Conservation (phyloP, 2,797 vertebrate genomes). For the Florisuga fusca region DNA sequence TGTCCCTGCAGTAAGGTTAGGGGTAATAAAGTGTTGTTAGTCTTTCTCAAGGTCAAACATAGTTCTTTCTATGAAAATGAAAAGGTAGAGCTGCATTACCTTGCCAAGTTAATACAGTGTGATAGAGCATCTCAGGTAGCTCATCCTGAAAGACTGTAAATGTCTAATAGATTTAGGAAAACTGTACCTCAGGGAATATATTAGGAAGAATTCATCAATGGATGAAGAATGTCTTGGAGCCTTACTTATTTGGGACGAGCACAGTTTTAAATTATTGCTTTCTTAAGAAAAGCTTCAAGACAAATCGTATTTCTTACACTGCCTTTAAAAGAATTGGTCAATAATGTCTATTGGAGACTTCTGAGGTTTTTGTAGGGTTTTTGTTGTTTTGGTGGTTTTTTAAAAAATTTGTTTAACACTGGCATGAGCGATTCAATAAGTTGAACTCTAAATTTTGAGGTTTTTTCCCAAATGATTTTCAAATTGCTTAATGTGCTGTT, state of each 20-base stretch:
- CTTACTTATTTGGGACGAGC: constrained; percentile 62
- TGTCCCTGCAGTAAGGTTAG: not conserved
- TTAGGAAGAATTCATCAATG: constrained; percentile 72
- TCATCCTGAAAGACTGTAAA: constrained; percentile 76
- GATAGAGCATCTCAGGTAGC: constrained; percentile 77
- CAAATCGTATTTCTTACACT: constrained; percentile 63
- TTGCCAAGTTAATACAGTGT: constrained; percentile 79
- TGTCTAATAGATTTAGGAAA: constrained; percentile 80
- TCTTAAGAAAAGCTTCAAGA: constrained; percentile 67
- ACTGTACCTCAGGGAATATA: constrained; percentile 75
- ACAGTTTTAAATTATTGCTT: constrained; percentile 66
- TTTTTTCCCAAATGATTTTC: constrained; percentile 52
- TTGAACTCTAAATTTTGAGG: constrained; percentile 48
- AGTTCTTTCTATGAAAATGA: constrained; percentile 72
- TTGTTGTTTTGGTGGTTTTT: not conserved
- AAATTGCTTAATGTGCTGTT: constrained; percentile 47
- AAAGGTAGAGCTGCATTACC: constrained; percentile 66
- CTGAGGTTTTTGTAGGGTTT: not conserved
- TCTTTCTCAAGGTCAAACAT: constrained; percentile 80
- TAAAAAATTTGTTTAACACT: not conserved
- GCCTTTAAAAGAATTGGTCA: constrained; percentile 45
- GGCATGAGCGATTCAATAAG: constrained; percentile 39
- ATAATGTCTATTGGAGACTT: constrained; percentile 54
- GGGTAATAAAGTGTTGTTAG: constrained; percentile 67
- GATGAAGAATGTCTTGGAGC: constrained; percentile 75